Percentiles rank a stretch among this genome's conserved stretches.
Evolutionary conservation across 53 echinoderm and acorn worm genomes (phyloP).

Genomic region (Henricia sp.): DNA sequence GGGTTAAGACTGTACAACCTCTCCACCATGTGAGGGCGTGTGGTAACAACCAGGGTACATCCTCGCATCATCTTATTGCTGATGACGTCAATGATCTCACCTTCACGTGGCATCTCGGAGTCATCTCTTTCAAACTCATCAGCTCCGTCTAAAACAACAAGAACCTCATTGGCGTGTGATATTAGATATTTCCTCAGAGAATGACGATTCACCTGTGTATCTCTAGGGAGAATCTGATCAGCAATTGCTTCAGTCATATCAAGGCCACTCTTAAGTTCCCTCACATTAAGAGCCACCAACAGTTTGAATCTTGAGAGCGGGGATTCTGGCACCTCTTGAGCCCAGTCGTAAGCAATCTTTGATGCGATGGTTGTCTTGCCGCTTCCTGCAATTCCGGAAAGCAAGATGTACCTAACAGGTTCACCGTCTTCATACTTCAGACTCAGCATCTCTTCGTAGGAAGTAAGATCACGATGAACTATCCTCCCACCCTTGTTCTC

Average conservation of each 20-base stretch:
- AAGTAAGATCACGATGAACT: neutral
- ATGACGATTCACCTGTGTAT: neutral
- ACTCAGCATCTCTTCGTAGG: constrained; percentile 10
- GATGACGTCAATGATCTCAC: constrained; percentile 24
- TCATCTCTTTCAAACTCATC: constrained; percentile 45
- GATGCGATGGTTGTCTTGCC: constrained; percentile 63
- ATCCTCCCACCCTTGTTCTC: neutral
- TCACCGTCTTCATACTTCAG: neutral
- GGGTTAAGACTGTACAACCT: constrained; percentile 4
- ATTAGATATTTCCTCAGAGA: constrained; percentile 7
- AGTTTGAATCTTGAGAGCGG: constrained; percentile 17
- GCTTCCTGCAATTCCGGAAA: constrained; percentile 45
- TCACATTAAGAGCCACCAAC: constrained; percentile 45
- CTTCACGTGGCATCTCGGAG: neutral
- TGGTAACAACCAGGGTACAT: constrained; percentile 42
- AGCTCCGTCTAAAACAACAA: constrained; percentile 54
- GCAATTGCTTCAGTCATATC: constrained; percentile 41
- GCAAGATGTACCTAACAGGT: constrained; percentile 3
- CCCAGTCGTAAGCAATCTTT: constrained; percentile 63
- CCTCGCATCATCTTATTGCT: constrained; percentile 26
- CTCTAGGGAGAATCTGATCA: constrained; percentile 34
- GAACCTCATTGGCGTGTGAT: constrained; percentile 18
- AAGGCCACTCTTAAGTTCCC: constrained; percentile 8
- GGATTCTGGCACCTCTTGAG: neutral
- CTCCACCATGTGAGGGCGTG: constrained; percentile 29